A percentile compares a stretch with the other conserved stretches of the same genome.
Conservation (phyloP, 2,888 invertebrate species). For the Oxystoma pomonae region DNA sequence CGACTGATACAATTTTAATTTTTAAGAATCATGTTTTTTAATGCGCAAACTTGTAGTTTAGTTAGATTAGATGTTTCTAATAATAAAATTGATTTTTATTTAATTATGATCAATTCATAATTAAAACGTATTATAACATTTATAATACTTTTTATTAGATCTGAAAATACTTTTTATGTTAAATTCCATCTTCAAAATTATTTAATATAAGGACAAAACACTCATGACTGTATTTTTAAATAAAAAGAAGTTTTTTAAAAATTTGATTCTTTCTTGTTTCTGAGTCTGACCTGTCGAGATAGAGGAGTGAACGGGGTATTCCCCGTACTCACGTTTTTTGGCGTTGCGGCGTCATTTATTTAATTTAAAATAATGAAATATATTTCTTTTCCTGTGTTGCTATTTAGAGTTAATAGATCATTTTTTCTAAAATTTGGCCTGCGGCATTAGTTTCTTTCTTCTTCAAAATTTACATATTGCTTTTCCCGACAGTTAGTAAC, state of each 20-base stretch:
- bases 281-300: too few relatives aligned
- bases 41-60: not conserved
- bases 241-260: conserved; percentile 17
- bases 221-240: conserved; percentile 14
- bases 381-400: too few relatives aligned
- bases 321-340: too few relatives aligned
- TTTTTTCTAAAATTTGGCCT: too few relatives aligned
- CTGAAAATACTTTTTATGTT: not conserved
- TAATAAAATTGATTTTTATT: not conserved
- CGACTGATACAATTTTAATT: conserved; percentile 19
- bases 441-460: too few relatives aligned
- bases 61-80: too few relatives aligned
- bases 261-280: not conserved
- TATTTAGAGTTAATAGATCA: too few relatives aligned
- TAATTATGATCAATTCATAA: not conserved
- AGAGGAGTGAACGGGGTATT: too few relatives aligned
- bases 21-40: not conserved
- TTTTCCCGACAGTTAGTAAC: too few relatives aligned
- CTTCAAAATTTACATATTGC: too few relatives aligned
- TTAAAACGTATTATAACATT: conserved; percentile 23
- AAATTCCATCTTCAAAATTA: not conserved
- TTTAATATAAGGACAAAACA: conserved; percentile 8
- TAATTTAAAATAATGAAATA: too few relatives aligned
- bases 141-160: conserved; percentile 17
- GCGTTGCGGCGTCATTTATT: too few relatives aligned